These are phyloP conservation scores for Onthophagus sagittarius DNA, from an alignment of 2,888 invertebrate species.

Conservation along the genomic window DNA sequence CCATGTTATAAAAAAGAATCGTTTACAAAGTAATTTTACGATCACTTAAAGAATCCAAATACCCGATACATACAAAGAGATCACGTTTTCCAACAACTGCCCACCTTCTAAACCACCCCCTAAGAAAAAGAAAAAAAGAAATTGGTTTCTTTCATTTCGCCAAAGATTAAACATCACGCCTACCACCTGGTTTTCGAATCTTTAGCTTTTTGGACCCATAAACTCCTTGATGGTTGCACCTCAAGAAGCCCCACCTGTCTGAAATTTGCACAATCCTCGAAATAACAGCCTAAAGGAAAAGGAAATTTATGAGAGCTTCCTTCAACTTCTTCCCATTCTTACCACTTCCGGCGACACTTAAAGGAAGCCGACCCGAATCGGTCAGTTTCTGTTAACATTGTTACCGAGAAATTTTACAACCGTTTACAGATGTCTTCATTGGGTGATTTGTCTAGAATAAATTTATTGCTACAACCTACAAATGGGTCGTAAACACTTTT, in stretches of 20 bases:
- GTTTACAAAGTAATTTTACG: constrained; percentile 14
- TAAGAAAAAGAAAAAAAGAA: constrained; percentile 20
- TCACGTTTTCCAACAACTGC: constrained; percentile 16
- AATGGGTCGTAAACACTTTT: background rate
- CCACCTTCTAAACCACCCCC: constrained; percentile 17
- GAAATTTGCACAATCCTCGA: constrained; percentile 11
- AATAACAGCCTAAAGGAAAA: background rate
- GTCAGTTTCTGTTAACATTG: constrained; percentile 12
- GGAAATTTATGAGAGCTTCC: constrained; percentile 4
- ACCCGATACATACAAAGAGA: constrained; percentile 13
- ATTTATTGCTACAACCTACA: constrained; percentile 11
- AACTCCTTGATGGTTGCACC: constrained; percentile 34
- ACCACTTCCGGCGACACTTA: background rate
- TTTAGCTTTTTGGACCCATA: constrained; percentile 26
- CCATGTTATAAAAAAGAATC: background rate
- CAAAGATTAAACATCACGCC: constrained; percentile 35
- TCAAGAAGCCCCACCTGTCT: constrained; percentile 34
- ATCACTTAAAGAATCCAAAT: constrained; percentile 18
- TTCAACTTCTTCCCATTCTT: background rate
- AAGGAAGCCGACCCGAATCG: background rate
- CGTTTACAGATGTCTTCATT: constrained; percentile 32
- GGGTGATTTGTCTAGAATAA: constrained; percentile 21
- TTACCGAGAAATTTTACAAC: constrained; percentile 30
- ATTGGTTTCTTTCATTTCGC: constrained; percentile 23
- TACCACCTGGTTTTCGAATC: constrained; percentile 35